Conservation (phyloP, 2,888 invertebrate species). For the Orchesellides sinensis region DNA sequence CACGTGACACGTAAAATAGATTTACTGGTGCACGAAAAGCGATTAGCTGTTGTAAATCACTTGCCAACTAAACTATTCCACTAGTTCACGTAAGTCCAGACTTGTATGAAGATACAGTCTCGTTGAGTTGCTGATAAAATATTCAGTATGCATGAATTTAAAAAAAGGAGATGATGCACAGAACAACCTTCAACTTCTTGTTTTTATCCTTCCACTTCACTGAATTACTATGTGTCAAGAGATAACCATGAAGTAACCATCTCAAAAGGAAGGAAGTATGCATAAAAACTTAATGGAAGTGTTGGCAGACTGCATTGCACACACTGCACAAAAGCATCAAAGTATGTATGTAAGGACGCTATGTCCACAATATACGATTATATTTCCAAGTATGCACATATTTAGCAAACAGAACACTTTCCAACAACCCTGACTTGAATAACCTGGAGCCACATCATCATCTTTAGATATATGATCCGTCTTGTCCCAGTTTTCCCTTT, state of each 20-base stretch:
- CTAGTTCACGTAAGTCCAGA: slow-evolving; percentile 28
- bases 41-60: slow-evolving; percentile 66
- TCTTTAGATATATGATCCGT: slow-evolving; percentile 13
- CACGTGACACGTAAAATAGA: slow-evolving; percentile 48
- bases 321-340: slow-evolving; percentile 16
- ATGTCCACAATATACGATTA: no score
- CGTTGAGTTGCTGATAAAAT: slow-evolving; percentile 13
- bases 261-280: slow-evolving; percentile 33
- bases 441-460: slow-evolving; percentile 13
- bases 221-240: slow-evolving; percentile 58
- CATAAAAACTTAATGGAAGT: slow-evolving; percentile 9
- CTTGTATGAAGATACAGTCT: slow-evolving; percentile 17
- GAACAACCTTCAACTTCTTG: slow-evolving; percentile 37
- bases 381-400: background rate
- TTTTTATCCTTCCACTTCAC: slow-evolving; percentile 32
- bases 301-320: slow-evolving; percentile 10
- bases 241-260: slow-evolving; percentile 50
- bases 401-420: background rate
- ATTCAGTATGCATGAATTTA: background rate
- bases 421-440: slow-evolving; percentile 14
- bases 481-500: slow-evolving; percentile 11
- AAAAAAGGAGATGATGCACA: background rate
- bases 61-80: slow-evolving; percentile 33
- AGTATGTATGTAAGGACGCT: no score
- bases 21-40: slow-evolving; percentile 62